phyloP scores from a whole-genome alignment of 2,888 invertebrate species.

The Chrysolina haemoptera region DNA sequence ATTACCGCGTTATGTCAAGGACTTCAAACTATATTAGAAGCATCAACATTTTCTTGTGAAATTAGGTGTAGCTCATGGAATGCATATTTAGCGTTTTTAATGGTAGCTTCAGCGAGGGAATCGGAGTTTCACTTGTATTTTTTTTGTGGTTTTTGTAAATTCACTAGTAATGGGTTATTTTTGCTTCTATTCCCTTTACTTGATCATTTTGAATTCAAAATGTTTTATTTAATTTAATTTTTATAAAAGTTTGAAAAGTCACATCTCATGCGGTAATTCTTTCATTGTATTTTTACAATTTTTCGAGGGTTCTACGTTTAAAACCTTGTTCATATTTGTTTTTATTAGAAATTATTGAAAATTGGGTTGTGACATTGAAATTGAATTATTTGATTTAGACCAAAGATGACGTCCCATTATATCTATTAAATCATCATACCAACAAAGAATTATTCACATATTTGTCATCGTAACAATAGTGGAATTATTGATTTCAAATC shows the following conservation, averaged over 20 bases:
- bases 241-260: constrained; percentile 58
- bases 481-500: not conserved
- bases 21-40: no score
- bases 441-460: not conserved
- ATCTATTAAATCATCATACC: not conserved
- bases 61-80: no score
- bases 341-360: constrained; percentile 8
- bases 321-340: not conserved
- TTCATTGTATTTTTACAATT: constrained; percentile 52
- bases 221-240: constrained; percentile 40
- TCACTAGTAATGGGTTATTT: constrained; percentile 44
- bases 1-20: no score
- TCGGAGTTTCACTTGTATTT: constrained; percentile 44
- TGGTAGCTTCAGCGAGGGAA: constrained; percentile 49
- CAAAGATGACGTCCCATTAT: constrained; percentile 15
- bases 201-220: constrained; percentile 30
- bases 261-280: constrained; percentile 59
- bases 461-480: not conserved
- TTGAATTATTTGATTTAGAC: not conserved
- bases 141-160: constrained; percentile 22
- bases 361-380: constrained; percentile 29
- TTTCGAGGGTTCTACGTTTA: constrained; percentile 60
- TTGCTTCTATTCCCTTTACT: constrained; percentile 66
- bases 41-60: no score
- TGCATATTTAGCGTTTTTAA: constrained; percentile 6